Percentiles rank a stretch among this genome's conserved stretches.
Conservation (phyloP, 1,140 invertebrate species). For the Amphibalanus amphitrite region DNA sequence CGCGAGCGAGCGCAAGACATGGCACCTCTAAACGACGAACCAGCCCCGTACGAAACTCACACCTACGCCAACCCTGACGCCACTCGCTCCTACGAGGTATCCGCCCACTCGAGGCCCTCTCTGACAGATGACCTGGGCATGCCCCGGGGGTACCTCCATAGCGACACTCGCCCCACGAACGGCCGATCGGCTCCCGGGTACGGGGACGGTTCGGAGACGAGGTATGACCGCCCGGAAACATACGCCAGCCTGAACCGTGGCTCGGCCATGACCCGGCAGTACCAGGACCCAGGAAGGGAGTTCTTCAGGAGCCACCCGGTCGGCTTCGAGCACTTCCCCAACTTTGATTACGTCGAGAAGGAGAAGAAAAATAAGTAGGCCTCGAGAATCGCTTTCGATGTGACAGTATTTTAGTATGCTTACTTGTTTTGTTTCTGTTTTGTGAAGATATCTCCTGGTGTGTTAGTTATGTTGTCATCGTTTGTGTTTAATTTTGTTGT, state of each 20-base stretch:
- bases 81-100: neutral
- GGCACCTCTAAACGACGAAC: neutral
- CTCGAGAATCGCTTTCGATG: no score
- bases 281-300: neutral
- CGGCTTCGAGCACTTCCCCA: neutral
- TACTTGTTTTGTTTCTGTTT: no score
- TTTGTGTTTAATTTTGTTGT: no score
- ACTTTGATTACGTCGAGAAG: neutral
- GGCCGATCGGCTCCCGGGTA: no score
- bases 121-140: neutral
- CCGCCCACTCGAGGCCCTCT: no score
- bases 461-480: no score
- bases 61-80: neutral
- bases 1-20: neutral
- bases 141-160: neutral
- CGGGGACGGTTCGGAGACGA: no score
- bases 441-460: no score
- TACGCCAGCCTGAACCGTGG: neutral
- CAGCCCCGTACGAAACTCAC: neutral
- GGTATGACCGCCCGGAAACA: neutral
- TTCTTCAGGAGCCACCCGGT: neutral
- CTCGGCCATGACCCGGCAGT: neutral
- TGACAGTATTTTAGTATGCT: no score
- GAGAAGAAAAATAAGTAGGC: no score
- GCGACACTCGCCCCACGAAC: neutral